A percentile compares a stretch with the other conserved stretches of the same genome.
These are phyloP conservation scores for Brachionichthys hirsutus DNA, from an alignment of 2,113 vertebrate genomes.

Conservation along the genomic window DNA sequence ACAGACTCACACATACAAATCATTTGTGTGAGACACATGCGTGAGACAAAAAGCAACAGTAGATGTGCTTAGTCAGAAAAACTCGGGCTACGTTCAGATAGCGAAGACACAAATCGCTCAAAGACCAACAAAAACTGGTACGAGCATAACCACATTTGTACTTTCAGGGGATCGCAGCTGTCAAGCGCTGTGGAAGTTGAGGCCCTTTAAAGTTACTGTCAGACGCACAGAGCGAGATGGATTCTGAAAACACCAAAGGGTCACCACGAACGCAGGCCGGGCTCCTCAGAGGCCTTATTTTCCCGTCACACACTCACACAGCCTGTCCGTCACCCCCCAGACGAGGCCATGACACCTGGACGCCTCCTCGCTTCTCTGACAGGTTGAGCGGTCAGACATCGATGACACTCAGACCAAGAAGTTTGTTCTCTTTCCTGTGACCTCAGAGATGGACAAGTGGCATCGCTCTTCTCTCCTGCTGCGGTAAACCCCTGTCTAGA, in stretches of 20 bases:
- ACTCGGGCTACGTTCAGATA: too few relatives aligned
- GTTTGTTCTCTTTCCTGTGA: conserved; percentile 55
- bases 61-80: too few relatives aligned
- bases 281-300: conserved; percentile 62
- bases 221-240: conserved; percentile 52
- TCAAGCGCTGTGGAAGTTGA: conserved; percentile 41
- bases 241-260: conserved; percentile 57
- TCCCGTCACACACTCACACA: conserved; percentile 63
- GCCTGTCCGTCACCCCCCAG: conserved; percentile 65
- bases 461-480: conserved; percentile 37
- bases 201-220: conserved; percentile 64
- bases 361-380: conserved; percentile 62
- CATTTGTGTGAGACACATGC: too few relatives aligned
- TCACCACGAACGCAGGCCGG: conserved; percentile 55
- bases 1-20: conserved; percentile 8
- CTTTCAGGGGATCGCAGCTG: conserved; percentile 20
- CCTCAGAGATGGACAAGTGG: conserved; percentile 53
- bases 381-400: conserved; percentile 57
- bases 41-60: too few relatives aligned
- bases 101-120: too few relatives aligned
- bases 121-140: too few relatives aligned
- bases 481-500: conserved; percentile 5
- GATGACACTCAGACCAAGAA: conserved; percentile 51
- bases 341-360: conserved; percentile 66
- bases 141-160: too few relatives aligned